phyloP scores from a whole-genome alignment of 2,888 invertebrate genomes.

The Nomada goodeniana region DNA sequence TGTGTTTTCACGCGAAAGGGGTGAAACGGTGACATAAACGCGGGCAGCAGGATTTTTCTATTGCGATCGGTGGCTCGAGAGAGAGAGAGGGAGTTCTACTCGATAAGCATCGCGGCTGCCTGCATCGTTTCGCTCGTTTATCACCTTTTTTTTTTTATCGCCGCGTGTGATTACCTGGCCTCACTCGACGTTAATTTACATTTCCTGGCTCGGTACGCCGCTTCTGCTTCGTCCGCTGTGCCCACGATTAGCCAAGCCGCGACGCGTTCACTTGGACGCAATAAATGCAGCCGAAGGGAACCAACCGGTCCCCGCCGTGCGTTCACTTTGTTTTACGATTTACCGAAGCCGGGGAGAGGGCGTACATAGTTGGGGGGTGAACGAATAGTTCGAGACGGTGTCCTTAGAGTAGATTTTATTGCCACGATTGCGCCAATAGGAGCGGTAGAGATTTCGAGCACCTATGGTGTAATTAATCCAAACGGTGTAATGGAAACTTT shows the following conservation, averaged over 20 bases:
- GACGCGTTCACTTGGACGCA: conserved; percentile 22
- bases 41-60: conserved; percentile 60
- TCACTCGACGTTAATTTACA: conserved; percentile 72
- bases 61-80: conserved; percentile 56
- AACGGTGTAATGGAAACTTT: conserved; percentile 59
- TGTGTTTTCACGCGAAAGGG: conserved; percentile 30
- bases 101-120: conserved; percentile 70
- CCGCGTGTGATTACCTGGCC: conserved; percentile 71
- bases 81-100: conserved; percentile 61
- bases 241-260: conserved; percentile 43
- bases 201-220: conserved; percentile 54
- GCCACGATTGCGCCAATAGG: conserved; percentile 1
- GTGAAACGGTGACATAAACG: conserved; percentile 55
- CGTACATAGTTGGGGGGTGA: background rate
- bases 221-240: conserved; percentile 19
- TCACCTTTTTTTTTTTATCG: conserved; percentile 74
- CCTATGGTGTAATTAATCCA: background rate
- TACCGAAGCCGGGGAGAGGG: background rate
- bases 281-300: conserved; percentile 59
- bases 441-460: conserved; percentile 29
- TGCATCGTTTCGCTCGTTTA: conserved; percentile 68
- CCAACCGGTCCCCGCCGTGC: conserved; percentile 37
- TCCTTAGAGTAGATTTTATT: conserved; percentile 35
- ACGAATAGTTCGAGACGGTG: background rate
- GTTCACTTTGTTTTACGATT: conserved; percentile 65